Base-by-base conservation (phyloP, 2,797 vertebrate genomes). In the Trachurus trachurus region DNA sequence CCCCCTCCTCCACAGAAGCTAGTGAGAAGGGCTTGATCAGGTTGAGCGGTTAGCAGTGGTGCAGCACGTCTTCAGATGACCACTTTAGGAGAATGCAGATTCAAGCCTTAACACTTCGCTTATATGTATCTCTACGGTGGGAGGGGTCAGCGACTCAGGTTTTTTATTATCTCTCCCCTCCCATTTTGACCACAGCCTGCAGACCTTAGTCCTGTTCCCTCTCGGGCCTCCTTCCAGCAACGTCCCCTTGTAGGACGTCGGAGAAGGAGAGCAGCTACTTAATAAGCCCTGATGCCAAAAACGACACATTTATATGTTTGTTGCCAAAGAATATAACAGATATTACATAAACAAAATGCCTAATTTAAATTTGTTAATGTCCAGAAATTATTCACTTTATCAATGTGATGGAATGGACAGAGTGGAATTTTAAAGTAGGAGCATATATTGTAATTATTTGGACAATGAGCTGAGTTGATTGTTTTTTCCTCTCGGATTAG, bases 41-140 rank as follows among this genome's bases (percentile, higher is more conserved):
- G 80, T 78, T 76, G 74, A 84, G 82, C 10, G 29, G 85, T 65
- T 63, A 57, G 74, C 70, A 54, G 71, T 60, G 56, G 71, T 47
- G 83, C 62, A 10, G 60, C 58, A 58, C 37, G 61, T 88, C 85
- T 84, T 86, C 71, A 76, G 80, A 90, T 81, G 80, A 88, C 83
- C 85, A 90, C 84, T 82, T 91, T 65, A 85, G 80, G 85, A 78
- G 76, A 89, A 88, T 90, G 84, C 82, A 66, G 80, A 88, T 83
- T 87, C 67, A 82, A 83, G 87, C 78, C 85, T 91, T 93, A 82
- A 91, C 92, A 91, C 88, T 89, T 93, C 58, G 40, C 88, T 93
- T 95, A 94, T 94, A 95, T 92, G 76, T 90, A 87, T 94, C 84
- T 91, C 74, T 72, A 19, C 29, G 54, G 93, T 92, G 91, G 93